Evolutionary conservation across 2,888 invertebrate species (phyloP).

Genomic region (Rambutsinella grinnellia): DNA sequence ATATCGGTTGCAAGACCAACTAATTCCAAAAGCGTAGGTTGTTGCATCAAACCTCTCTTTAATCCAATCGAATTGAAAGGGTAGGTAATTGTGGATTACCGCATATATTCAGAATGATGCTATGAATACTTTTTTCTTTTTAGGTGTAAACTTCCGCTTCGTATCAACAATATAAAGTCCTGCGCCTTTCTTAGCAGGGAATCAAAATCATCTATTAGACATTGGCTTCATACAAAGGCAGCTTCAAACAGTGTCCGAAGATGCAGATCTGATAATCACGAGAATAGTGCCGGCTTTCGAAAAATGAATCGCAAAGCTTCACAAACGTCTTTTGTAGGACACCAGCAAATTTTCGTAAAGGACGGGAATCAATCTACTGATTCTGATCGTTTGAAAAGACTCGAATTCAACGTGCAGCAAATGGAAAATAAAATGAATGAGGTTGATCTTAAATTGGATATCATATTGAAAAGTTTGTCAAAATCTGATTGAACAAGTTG

Average conservation of each 20-base stretch:
- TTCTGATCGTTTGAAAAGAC: slow-evolving; percentile 22
- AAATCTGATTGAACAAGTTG: not conserved
- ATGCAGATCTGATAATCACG: slow-evolving; percentile 4
- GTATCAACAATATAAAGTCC: slow-evolving; percentile 26
- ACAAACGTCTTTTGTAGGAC: slow-evolving; percentile 12
- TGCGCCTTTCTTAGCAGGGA: slow-evolving; percentile 38
- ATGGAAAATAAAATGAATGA: slow-evolving; percentile 50
- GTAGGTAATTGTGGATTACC: slow-evolving; percentile 12
- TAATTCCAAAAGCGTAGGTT: slow-evolving; percentile 7
- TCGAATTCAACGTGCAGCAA: slow-evolving; percentile 47
- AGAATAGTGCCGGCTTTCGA: slow-evolving; percentile 17
- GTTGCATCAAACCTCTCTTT: slow-evolving; percentile 21
- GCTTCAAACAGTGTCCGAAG: slow-evolving; percentile 9
- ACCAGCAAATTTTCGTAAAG: slow-evolving; percentile 29
- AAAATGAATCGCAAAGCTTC: slow-evolving; percentile 33
- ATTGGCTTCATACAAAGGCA: slow-evolving; percentile 40
- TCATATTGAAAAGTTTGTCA: slow-evolving; percentile 22
- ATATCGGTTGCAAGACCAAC: slow-evolving; percentile 33
- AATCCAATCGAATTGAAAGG: slow-evolving; percentile 19
- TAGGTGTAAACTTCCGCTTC: slow-evolving; percentile 31
- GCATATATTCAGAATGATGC: no score
- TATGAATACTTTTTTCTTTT: not conserved
- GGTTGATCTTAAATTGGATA: slow-evolving; percentile 53
- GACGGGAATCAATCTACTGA: not conserved
- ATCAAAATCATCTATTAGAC: slow-evolving; percentile 50